Percentiles rank a stretch among this genome's conserved stretches.
Conservation (phyloP, 2,797 vertebrate genomes). For the Hypotaenidia okinawae region DNA sequence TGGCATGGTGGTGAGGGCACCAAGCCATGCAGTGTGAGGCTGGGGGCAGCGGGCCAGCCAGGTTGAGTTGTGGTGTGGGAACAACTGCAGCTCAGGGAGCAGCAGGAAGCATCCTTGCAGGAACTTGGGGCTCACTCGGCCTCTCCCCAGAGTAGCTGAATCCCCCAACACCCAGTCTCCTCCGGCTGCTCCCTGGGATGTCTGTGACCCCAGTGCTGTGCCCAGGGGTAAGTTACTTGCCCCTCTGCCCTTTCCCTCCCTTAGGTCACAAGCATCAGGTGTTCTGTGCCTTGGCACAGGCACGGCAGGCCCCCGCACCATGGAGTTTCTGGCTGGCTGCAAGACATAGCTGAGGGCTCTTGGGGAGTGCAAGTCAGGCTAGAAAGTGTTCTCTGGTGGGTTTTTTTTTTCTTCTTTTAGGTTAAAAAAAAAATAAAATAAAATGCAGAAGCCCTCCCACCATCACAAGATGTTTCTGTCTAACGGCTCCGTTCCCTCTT, state of each 20-base stretch:
- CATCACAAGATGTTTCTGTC: slow-evolving; percentile 72
- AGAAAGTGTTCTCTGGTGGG: not conserved
- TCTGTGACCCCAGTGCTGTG: accelerated
- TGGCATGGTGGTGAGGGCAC: not conserved
- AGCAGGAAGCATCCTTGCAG: accelerated
- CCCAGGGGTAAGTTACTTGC: not conserved
- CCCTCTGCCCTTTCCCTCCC: not conserved
- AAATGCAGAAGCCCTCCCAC: slow-evolving; percentile 59
- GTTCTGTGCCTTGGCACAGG: slow-evolving; percentile 41
- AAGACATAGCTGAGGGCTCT: not conserved
- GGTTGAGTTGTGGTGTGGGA: accelerated
- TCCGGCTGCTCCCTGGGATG: not conserved
- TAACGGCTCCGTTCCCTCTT: slow-evolving; percentile 59
- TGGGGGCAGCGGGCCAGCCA: not conserved
- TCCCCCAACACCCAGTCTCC: not conserved
- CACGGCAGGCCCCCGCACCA: not conserved
- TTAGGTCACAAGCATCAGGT: not conserved
- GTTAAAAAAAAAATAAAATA: not conserved
- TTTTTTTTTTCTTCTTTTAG: not conserved
- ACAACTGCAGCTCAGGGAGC: accelerated
- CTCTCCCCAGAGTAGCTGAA: not conserved
- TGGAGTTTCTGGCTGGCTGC: not conserved
- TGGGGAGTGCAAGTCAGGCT: slow-evolving; percentile 14
- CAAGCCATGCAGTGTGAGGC: not conserved
- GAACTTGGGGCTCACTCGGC: not conserved